Conservation (phyloP, 2,113 vertebrate genomes). For the Galeopterus variegatus region DNA sequence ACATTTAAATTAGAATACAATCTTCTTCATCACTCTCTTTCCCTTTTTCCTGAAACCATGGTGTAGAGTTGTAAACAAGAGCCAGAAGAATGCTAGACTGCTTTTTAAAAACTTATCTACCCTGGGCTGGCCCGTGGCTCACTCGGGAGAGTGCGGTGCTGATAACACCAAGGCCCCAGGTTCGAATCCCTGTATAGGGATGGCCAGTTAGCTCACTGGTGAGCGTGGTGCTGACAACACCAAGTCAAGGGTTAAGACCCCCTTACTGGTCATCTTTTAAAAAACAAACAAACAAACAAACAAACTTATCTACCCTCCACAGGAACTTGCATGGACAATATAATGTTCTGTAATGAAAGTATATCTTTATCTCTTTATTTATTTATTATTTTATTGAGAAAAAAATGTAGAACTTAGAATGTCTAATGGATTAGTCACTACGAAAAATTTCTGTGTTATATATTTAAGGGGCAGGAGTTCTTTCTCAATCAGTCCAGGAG, state of each 20-base stretch:
- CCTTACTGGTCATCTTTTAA: too few species aligned
- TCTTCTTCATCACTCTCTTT: background rate
- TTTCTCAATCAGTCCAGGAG: background rate
- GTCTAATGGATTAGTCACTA: background rate
- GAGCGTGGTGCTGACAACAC: too few species aligned
- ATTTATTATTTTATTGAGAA: background rate
- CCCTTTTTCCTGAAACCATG: background rate
- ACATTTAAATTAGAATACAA: slow-evolving; percentile 60
- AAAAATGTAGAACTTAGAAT: background rate
- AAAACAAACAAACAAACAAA: too few species aligned
- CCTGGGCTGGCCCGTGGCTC: too few species aligned
- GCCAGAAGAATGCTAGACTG: background rate
- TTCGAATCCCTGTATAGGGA: too few species aligned
- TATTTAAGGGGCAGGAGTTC: background rate
- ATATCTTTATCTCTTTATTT: slow-evolving; percentile 1
- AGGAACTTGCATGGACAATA: background rate
- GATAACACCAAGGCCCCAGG: too few species aligned
- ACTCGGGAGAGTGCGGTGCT: too few species aligned
- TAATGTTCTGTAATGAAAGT: background rate
- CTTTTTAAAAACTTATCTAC: background rate
- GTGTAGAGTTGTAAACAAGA: background rate
- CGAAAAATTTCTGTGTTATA: background rate
- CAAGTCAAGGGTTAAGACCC: too few species aligned
- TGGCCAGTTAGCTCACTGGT: too few species aligned
- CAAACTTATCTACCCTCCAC: background rate